A percentile compares a stretch with the other conserved stretches of the same genome.
Conservation (phyloP, 2,113 vertebrate genomes). For the Orycteropus afer region DNA sequence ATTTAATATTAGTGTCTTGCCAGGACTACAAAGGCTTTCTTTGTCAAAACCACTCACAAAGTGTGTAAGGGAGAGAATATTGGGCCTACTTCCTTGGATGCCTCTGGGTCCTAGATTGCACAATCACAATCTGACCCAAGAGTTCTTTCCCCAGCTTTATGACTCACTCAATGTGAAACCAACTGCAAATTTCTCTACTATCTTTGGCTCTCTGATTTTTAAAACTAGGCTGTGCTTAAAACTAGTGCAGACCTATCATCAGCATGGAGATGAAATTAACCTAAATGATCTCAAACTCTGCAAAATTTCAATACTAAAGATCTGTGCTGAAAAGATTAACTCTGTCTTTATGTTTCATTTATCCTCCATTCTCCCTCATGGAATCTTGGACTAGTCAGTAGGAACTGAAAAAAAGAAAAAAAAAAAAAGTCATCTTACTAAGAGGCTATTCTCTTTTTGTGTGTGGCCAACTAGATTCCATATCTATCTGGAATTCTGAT, state of each 20-base stretch:
- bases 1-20: background rate
- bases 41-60: background rate
- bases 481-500: background rate
- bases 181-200: background rate
- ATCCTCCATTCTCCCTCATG: background rate
- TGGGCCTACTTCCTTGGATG: background rate
- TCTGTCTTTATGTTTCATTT: constrained; percentile 23
- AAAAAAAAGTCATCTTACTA: background rate
- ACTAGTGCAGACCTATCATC: background rate
- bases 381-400: background rate
- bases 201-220: constrained; percentile 24
- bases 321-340: constrained; percentile 40
- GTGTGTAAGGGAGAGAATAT: background rate
- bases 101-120: background rate
- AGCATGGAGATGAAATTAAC: constrained; percentile 8
- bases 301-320: constrained; percentile 52
- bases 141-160: background rate
- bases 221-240: constrained; percentile 40
- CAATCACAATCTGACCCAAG: background rate
- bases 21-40: background rate
- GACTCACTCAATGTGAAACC: background rate
- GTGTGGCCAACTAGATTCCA: background rate
- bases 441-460: background rate
- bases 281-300: constrained; percentile 50
- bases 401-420: too few relatives aligned